Evolutionary conservation across 2,113 vertebrate species (phyloP), one percentile per base, ranked within the genome.

Genomic region (Jaculus jaculus): DNA sequence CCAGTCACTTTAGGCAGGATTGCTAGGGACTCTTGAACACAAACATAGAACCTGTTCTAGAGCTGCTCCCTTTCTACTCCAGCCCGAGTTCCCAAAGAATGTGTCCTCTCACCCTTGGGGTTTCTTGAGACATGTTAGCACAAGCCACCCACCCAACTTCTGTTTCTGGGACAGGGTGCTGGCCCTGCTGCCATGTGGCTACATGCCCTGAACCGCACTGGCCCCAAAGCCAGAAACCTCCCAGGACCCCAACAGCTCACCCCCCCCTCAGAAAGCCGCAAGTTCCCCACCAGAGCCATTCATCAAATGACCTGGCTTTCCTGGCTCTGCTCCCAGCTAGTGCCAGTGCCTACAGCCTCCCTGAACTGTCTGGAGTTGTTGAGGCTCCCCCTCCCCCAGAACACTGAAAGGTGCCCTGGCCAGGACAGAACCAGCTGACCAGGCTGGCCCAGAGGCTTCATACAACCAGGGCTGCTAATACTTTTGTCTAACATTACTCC

Each of bases 401-500:
- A 32, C 54, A 21, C 39, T 34, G 18, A 61, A 34, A 30, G 86
- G 34, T 30, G 26, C 71, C 83, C 60, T 37, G 63, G 28, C 58
- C 7, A 23, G 68, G 68, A 69, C 39, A 15, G 42, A 65, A 81
- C 54, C 84, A 72, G 58, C 54, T 18, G 39, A 92, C 65, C 89
- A 37, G 78, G 63, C 69, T 23, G 74, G 54, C 8, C 26, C 73
- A 69, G 71, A 95, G 51, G 42, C 37, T 92, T 72, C 80, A 51
- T 73, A 34, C 69, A 87, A 60, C 69, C 82, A 86, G 54, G 75
- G 37, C 87, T 11, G 5, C 61, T 94, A 92, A 94, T 95, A 13
- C 91, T 93, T 94, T 93, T 83, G 95, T 95, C 74, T 83, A 8
- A 30, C 89, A 94, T 94, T 95, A 72, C 47, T 96, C 60, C 51